Evolutionary conservation across 1,140 invertebrate species (phyloP), one percentile per base, ranked within the genome.

Genomic region (Drosophila serrata): DNA sequence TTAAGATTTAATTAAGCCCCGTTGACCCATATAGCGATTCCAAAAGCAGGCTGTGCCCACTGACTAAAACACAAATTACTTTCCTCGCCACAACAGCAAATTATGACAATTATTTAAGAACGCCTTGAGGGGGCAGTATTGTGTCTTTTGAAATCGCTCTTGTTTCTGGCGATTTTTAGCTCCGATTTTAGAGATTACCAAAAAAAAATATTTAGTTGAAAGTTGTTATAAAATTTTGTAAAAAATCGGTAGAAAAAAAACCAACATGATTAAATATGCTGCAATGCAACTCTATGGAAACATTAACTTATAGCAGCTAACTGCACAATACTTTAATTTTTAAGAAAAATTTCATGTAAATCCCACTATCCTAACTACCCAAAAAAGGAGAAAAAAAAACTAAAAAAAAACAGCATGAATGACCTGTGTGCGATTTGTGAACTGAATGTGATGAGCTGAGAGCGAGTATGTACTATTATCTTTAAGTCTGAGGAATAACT

Each of bases 221-320:
- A 55, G 27, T 60, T 61, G 63, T 61, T 81, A 60, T 58, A 19
- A 61, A 72, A 65, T 73, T 60, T 69, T 73, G 60, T 78, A 39
- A 67, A 78, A 81, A 86, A 79, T 87, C 75, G 79, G 79, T 82
- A 62, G 35, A 40, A 65, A 46, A 51, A 48, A 55, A 17, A 57
- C 11, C 40, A 33, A 15, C 5, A 53, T 9, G 1, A 58, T 58
- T 77, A 75, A 75, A 57, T 55, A 11, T 24, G 51, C 19, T 37
- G 60, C 73, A 73, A 39, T 72, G 64, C 49, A 68, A 63, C n/a
- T 31, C 67, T 48, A 19, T 79, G 75, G 75, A 79, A 79, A 79
- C 65, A 79, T 61, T 60, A 82, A 63, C 69, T 77, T 46, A 58
- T 78, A 75, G 75, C 69, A 70, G 65, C 45, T 65, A 64, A 74